Percentiles rank a stretch among this genome's conserved stretches.
These are phyloP conservation scores for Larimichthys polyactis DNA, from an alignment of 2,113 vertebrate genomes.

Conservation along the genomic window DNA sequence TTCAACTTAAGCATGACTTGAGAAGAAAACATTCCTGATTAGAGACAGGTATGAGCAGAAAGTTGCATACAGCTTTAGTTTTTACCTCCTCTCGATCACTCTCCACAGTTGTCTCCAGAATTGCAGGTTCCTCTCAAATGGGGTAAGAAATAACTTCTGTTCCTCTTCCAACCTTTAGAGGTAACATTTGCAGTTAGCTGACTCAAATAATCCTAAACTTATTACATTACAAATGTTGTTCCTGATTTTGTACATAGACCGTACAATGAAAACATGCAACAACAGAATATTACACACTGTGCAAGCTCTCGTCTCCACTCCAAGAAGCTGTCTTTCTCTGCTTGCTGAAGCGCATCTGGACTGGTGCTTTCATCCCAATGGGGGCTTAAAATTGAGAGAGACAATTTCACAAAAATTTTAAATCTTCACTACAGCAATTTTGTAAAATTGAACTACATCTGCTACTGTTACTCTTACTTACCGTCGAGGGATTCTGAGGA, in stretches of 20 bases:
- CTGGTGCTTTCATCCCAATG: conserved; percentile 91
- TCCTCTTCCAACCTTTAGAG: conserved; percentile 92
- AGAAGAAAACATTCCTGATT: not conserved
- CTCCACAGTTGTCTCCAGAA: conserved; percentile 99
- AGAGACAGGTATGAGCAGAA: not conserved
- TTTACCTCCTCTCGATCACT: conserved; percentile 96
- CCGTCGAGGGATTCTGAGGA: conserved; percentile 93
- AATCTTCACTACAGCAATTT: not conserved
- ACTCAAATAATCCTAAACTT: not conserved
- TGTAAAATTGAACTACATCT: fast-evolving
- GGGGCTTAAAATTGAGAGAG: conserved; percentile 82
- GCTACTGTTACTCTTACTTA: conserved; percentile 27
- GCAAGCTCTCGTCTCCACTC: conserved; percentile 94
- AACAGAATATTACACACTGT: conserved; percentile 75
- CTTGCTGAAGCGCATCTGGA: conserved; percentile 88
- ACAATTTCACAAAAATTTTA: not conserved
- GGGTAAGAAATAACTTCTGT: conserved; percentile 93
- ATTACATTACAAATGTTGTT: not conserved
- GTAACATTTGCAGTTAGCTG: not conserved
- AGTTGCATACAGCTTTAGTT: not conserved
- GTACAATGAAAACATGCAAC: not conserved
- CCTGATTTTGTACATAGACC: not conserved
- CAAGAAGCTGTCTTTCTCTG: conserved; percentile 93
- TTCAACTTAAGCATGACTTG: not conserved
- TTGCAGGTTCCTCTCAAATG: conserved; percentile 97